These are phyloP conservation scores for Bombyx mori DNA, from an alignment of 1,140 invertebrate species.

Conservation along the genomic window ASM3026992v2 NC_085129.1:3993501-3994000, in stretches of 20 bases:
- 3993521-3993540: too few relatives aligned
- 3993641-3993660: conserved; percentile 45
- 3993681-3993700: conserved; percentile 85
- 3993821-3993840: conserved; percentile 55
- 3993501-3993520: too few relatives aligned
- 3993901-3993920: too few relatives aligned
- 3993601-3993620: too few relatives aligned
- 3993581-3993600: too few relatives aligned
- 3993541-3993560: too few relatives aligned
- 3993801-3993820: conserved; percentile 38
- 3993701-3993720: conserved; percentile 92
- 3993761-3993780: conserved; percentile 45
- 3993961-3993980: too few relatives aligned
- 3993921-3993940: too few relatives aligned
- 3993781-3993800: conserved; percentile 38
- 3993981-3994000: too few relatives aligned
- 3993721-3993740: conserved; percentile 96
- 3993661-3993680: conserved; percentile 71
- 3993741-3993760: conserved; percentile 82
- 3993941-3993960: too few relatives aligned
- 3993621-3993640: conserved; percentile 52
- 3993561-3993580: too few relatives aligned
- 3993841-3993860: conserved; percentile 64
- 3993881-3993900: neutral
- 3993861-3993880: conserved; percentile 24